phyloP scores from a whole-genome alignment of 2,797 vertebrate genomes.

The Siniperca undulata region DNA sequence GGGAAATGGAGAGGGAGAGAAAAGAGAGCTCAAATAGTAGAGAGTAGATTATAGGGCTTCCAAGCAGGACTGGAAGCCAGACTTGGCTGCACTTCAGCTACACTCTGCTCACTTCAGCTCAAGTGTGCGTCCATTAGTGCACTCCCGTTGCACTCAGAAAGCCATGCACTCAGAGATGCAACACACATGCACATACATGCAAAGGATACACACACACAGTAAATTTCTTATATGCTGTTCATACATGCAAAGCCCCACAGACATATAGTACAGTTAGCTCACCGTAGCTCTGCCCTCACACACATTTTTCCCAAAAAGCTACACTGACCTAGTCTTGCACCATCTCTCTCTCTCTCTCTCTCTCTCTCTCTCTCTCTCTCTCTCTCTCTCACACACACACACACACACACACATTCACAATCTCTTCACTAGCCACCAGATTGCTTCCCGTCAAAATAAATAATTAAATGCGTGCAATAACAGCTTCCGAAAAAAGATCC shows the following conservation, averaged over 20 bases:
- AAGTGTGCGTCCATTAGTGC: slow-evolving; percentile 87
- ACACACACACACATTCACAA: slow-evolving; percentile 40
- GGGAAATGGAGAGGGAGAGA: slow-evolving; percentile 63
- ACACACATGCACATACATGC: slow-evolving; percentile 51
- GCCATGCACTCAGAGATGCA: slow-evolving; percentile 69
- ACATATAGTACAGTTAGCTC: slow-evolving; percentile 45
- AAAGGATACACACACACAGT: slow-evolving; percentile 20
- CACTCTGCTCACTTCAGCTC: slow-evolving; percentile 85
- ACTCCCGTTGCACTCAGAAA: slow-evolving; percentile 81
- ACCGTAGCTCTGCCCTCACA: slow-evolving; percentile 52
- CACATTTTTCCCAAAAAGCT: slow-evolving; percentile 64
- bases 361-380: slow-evolving; percentile 7
- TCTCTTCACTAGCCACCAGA: slow-evolving; percentile 78
- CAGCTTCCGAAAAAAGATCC: slow-evolving; percentile 84
- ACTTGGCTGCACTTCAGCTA: slow-evolving; percentile 85
- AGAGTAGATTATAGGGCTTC: slow-evolving; percentile 81
- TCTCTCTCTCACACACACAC: slow-evolving; percentile 4
- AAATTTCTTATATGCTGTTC: slow-evolving; percentile 44
- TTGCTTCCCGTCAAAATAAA: slow-evolving; percentile 86
- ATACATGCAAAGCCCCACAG: slow-evolving; percentile 62
- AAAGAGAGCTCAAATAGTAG: slow-evolving; percentile 64
- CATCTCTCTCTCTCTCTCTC: slow-evolving; percentile 2
- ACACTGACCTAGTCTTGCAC: slow-evolving; percentile 57
- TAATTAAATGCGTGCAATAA: slow-evolving; percentile 84
- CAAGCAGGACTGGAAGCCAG: slow-evolving; percentile 83